Evolutionary conservation across 2,888 invertebrate genomes (phyloP).

Genomic region (Lutraria lutraria): DNA sequence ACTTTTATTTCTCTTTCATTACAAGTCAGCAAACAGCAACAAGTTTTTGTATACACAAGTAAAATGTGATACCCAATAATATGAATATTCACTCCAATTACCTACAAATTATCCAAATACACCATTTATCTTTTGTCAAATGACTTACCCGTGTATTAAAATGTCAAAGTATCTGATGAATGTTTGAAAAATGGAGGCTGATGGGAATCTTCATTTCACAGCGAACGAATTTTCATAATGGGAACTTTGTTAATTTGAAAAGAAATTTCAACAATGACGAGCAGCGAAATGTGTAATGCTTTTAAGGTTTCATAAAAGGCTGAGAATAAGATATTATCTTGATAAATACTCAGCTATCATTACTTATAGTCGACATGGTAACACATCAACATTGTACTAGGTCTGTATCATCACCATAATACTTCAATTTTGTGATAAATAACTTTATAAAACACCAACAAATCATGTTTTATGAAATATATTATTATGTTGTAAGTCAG

Average conservation of each 20-base stretch:
- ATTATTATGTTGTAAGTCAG: not conserved
- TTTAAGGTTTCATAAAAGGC: conserved; percentile 70
- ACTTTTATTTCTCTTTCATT: conserved; percentile 15
- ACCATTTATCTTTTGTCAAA: conserved; percentile 61
- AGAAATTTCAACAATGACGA: conserved; percentile 58
- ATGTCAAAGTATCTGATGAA: conserved; percentile 50
- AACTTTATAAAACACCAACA: conserved; percentile 28
- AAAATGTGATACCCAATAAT: not conserved
- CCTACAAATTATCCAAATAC: conserved; percentile 64
- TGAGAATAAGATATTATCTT: conserved; percentile 68
- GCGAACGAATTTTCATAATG: conserved; percentile 61
- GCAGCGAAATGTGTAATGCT: conserved; percentile 61
- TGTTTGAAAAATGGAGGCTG: conserved; percentile 62
- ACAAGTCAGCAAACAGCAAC: not conserved
- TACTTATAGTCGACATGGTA: conserved; percentile 29
- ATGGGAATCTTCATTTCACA: conserved; percentile 70
- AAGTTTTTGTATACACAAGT: not conserved
- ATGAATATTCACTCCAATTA: conserved; percentile 44
- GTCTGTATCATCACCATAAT: conserved; percentile 43
- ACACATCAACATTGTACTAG: conserved; percentile 28
- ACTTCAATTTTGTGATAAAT: conserved; percentile 50
- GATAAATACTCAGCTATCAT: conserved; percentile 58
- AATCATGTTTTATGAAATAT: not conserved
- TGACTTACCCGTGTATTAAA: conserved; percentile 58
- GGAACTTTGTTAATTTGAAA: conserved; percentile 66